Base-by-base conservation (phyloP, 2,113 vertebrate species). In the Fulica atra region DNA sequence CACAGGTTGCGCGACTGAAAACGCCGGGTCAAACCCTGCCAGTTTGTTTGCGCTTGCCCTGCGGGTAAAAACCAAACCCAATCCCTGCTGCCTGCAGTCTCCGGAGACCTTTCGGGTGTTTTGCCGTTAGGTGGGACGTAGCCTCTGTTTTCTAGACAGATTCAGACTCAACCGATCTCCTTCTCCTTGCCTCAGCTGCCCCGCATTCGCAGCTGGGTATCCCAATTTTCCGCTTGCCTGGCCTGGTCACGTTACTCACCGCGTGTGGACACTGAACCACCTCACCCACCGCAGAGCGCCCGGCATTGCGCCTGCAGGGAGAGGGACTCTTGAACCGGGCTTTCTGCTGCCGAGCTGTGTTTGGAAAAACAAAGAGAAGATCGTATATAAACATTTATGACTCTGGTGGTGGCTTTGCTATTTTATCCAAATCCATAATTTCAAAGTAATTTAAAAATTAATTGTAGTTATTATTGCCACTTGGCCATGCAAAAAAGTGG, bases 1-100 rank as follows among this genome's bases (percentile, higher is more conserved):
- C 4, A 8, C 35, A 0, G 13, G 33, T 24, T 17, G 10, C 2
- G 6, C 17, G 56, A 4, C 0, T 11, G 40, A 3, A 72, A 61
- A 7, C 13, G 23, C 17, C 4, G 25, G 15, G 3, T 33, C n/a
- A 38, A 10, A 16, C n/a, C 20, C 38, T 79, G 16, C 16, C 38
- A 0, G 12, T 7, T 24, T 6, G 1, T 24, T 31, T 56, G 11
- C 28, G 35, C 7, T 12, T 5, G 26, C 17, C 17, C 33, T 70
- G 40, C 7, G 48, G 19, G 31, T 21, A 3, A 33, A 33, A 33
- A 64, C 38, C 8, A 13, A 19, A 0, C 26, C 68, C 7, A 78
- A 50, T 28, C 8, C 21, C 31, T 20, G 28, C 31, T 20, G 28
- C 9, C 59, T 7, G 7, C 1, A 12, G n/a, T 29, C 44, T 38